These are phyloP conservation scores for Apocheima hispidaria DNA, from an alignment of 2,888 invertebrate genomes.

Conservation along the genomic window DNA sequence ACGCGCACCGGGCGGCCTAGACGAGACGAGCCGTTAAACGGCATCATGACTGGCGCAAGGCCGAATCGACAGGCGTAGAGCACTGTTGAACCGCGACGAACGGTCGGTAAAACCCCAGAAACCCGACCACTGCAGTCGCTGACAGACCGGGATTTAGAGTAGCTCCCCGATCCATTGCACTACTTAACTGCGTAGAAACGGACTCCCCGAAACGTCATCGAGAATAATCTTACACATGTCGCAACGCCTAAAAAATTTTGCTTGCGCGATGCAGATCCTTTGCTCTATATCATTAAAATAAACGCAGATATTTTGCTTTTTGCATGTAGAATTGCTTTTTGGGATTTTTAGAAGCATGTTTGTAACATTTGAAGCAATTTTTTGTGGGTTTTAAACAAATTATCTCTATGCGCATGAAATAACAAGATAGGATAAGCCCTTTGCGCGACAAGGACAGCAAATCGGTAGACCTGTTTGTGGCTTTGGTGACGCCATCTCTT, in stretches of 20 bases:
- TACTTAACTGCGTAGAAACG: constrained; percentile 71
- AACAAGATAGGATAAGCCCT: constrained; percentile 2
- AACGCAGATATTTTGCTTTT: background rate
- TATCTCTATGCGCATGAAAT: constrained; percentile 10
- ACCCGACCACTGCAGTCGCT: constrained; percentile 43
- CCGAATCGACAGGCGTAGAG: constrained; percentile 21
- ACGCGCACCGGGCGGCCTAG: constrained; percentile 23
- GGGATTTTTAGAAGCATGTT: background rate
- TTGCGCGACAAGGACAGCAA: constrained; percentile 39
- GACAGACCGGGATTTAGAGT: constrained; percentile 50
- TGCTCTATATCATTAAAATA: background rate
- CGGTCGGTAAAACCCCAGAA: constrained; percentile 38
- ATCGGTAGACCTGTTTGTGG: constrained; percentile 3
- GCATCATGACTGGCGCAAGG: constrained; percentile 16
- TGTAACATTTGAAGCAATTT: background rate
- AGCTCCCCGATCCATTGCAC: constrained; percentile 60
- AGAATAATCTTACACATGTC: constrained; percentile 31
- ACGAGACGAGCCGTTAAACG: constrained; percentile 12
- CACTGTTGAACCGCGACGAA: constrained; percentile 20
- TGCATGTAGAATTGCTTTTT: background rate
- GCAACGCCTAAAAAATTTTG: constrained; percentile 40
- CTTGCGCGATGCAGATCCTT: constrained; percentile 53
- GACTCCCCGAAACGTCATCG: constrained; percentile 52
- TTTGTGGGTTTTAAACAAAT: background rate
- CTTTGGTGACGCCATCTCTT: constrained; percentile 50